These are phyloP conservation scores for Frankliniella fusca DNA, from an alignment of 2,888 invertebrate species.

Conservation along the genomic window DNA sequence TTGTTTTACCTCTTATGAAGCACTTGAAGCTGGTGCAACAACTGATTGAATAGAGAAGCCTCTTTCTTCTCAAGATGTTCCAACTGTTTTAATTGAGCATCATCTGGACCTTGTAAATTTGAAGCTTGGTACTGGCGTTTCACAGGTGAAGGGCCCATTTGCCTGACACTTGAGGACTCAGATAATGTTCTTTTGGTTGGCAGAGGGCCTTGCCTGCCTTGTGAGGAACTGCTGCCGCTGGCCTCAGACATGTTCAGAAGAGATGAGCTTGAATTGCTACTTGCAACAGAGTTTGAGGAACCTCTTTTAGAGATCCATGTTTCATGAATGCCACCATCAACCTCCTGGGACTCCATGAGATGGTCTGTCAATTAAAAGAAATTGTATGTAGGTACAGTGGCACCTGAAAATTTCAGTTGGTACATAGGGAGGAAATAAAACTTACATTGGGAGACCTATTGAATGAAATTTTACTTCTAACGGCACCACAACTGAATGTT, in stretches of 20 bases:
- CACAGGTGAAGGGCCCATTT: neutral
- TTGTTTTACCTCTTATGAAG: conserved; percentile 2
- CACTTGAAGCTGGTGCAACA: neutral
- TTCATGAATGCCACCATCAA: neutral
- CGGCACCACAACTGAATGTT: no score
- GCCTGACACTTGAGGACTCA: neutral
- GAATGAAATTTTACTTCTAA: no score
- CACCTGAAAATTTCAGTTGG: neutral
- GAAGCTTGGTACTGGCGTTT: conserved; percentile 1
- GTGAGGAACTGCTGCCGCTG: neutral
- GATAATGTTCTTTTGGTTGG: neutral
- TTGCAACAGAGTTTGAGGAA: neutral
- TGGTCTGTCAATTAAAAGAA: neutral
- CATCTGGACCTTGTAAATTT: neutral
- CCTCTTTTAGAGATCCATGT: conserved; percentile 6
- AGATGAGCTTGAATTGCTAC: neutral
- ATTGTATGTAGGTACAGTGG: neutral
- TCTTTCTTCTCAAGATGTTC: neutral
- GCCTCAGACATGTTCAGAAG: neutral
- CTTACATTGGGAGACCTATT: neutral
- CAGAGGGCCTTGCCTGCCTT: neutral
- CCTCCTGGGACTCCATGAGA: neutral
- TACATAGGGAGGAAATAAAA: neutral
- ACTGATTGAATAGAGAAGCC: conserved; percentile 5
- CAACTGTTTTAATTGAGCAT: neutral